These are phyloP conservation scores for Tetranychus piercei DNA, from an alignment of 2,888 invertebrate species.

Conservation along the genomic window DNA sequence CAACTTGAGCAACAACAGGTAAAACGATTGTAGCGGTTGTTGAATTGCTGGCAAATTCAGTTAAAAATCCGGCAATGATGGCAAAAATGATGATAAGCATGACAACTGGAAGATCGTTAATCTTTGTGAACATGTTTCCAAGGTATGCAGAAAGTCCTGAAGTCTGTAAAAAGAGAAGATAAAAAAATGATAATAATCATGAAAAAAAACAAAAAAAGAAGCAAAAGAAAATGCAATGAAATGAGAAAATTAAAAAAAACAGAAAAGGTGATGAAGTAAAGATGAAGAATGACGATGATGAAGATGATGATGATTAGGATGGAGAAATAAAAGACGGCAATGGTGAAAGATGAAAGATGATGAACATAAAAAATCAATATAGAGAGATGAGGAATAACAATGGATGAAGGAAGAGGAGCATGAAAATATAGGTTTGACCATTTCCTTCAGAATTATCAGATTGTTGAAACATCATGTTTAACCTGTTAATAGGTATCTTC, in stretches of 20 bases:
- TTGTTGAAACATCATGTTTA: background rate
- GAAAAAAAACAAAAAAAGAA: background rate
- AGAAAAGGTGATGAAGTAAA: background rate
- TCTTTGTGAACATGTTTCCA: slow-evolving; percentile 48
- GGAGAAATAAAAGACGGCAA: background rate
- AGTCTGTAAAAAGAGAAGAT: slow-evolving; percentile 23
- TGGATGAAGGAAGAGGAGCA: background rate
- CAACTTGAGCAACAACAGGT: slow-evolving; percentile 54
- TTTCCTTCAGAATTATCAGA: background rate
- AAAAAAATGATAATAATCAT: background rate
- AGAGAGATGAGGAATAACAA: too few relatives aligned
- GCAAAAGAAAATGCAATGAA: background rate
- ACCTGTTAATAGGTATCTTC: background rate
- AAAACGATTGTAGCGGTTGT: slow-evolving; percentile 70
- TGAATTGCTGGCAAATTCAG: slow-evolving; percentile 73
- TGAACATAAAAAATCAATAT: background rate
- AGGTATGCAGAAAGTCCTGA: slow-evolving; percentile 58
- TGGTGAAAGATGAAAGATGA: background rate
- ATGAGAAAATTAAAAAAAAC: background rate
- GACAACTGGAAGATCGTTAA: slow-evolving; percentile 45
- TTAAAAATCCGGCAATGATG: slow-evolving; percentile 55
- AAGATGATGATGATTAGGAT: background rate
- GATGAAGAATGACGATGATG: background rate
- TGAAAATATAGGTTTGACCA: background rate
- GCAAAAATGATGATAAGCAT: slow-evolving; percentile 55